A percentile compares a stretch with the other conserved stretches of the same genome.
Evolutionary conservation across 2,113 vertebrate genomes (phyloP).

Genomic region (Mus pahari): DNA sequence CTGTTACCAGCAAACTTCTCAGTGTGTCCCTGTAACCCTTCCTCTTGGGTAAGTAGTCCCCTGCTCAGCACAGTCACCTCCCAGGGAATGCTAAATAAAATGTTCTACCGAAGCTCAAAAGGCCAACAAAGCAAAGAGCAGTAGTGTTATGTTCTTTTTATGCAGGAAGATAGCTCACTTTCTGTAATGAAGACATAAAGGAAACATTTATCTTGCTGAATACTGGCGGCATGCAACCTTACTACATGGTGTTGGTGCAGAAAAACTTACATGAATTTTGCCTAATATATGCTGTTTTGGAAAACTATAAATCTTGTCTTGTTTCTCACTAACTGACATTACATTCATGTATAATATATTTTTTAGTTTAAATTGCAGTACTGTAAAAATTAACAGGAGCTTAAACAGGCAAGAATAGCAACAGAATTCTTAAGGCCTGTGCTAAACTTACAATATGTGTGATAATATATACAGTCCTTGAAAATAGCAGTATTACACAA

Average conservation of each 20-base stretch:
- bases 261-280: constrained; percentile 64
- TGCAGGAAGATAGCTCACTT: background rate
- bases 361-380: constrained; percentile 70
- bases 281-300: constrained; percentile 70
- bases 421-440: constrained; percentile 57
- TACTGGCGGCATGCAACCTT: background rate
- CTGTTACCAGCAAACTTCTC: background rate
- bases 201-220: constrained; percentile 18
- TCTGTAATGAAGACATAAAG: constrained; percentile 8
- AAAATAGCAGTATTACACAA: constrained; percentile 48
- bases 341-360: constrained; percentile 1
- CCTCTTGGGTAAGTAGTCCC: background rate
- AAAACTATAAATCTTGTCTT: constrained; percentile 63
- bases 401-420: constrained; percentile 59
- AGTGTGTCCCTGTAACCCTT: background rate
- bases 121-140: background rate
- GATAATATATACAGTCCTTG: constrained; percentile 48
- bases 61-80: background rate
- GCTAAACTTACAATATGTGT: constrained; percentile 51
- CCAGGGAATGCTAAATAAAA: background rate
- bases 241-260: background rate
- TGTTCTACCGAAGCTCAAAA: background rate
- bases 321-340: constrained; percentile 58
- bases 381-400: constrained; percentile 76
- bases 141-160: background rate